phyloP scores from a whole-genome alignment of 2,113 vertebrate species.

The Hippocampus abdominalis region DNA sequence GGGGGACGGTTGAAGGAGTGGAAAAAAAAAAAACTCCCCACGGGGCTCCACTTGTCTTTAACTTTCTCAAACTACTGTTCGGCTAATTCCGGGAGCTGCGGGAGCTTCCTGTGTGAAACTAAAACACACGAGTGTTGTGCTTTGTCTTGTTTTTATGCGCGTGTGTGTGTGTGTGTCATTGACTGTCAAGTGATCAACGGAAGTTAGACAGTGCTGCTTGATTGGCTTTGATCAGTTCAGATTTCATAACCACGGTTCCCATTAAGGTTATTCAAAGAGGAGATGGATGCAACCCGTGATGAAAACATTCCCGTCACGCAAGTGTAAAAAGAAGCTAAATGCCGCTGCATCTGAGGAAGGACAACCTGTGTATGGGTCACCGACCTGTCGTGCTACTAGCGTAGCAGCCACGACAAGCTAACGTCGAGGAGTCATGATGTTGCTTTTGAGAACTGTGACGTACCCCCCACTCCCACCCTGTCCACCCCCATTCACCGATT shows the following conservation, averaged over 20 bases:
- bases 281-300: too few relatives aligned
- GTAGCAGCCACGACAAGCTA: too few relatives aligned
- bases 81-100: conserved; percentile 22
- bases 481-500: conserved; percentile 38
- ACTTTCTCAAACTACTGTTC: conserved; percentile 35
- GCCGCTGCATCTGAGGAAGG: too few relatives aligned
- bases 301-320: background rate
- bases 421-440: conserved; percentile 16
- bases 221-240: background rate
- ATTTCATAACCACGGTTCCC: background rate
- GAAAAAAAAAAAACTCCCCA: conserved; percentile 50
- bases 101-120: conserved; percentile 13
- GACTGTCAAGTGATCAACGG: conserved; percentile 48
- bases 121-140: background rate
- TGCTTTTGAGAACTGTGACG: conserved; percentile 52
- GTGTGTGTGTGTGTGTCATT: background rate
- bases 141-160: background rate
- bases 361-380: too few relatives aligned
- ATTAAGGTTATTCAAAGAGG: background rate
- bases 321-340: background rate
- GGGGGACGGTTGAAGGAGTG: conserved; percentile 35
- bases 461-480: conserved; percentile 15
- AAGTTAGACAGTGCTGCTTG: background rate
- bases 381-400: too few relatives aligned
- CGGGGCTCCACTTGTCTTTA: conserved; percentile 35